Percentiles rank a stretch among this genome's conserved stretches.
phyloP scores from a whole-genome alignment of 2,888 invertebrate genomes.

The Zelleria hepariella region DNA sequence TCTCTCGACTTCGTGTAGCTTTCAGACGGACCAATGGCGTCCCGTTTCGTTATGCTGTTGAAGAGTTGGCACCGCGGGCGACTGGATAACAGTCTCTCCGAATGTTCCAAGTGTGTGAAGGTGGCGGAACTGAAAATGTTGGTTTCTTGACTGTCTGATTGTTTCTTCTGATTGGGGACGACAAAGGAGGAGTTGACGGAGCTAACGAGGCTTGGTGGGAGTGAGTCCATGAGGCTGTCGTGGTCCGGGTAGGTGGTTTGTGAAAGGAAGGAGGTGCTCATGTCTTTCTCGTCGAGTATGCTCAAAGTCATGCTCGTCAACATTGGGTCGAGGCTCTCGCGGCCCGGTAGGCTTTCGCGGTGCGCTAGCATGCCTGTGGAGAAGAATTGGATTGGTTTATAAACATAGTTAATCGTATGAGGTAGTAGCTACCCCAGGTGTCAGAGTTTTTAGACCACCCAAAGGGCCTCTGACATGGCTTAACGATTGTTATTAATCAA shows the following conservation, averaged over 20 bases:
- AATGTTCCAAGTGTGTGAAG: slow-evolving; percentile 58
- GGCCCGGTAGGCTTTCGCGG: slow-evolving; percentile 24
- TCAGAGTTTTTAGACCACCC: too few relatives aligned
- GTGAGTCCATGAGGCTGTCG: slow-evolving; percentile 58
- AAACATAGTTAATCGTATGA: too few relatives aligned
- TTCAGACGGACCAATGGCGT: slow-evolving; percentile 41
- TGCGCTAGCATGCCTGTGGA: background rate
- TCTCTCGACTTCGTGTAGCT: slow-evolving; percentile 58
- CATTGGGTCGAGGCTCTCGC: slow-evolving; percentile 61
- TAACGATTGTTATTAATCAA: too few relatives aligned
- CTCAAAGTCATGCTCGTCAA: slow-evolving; percentile 66
- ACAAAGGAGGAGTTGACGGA: slow-evolving; percentile 62
- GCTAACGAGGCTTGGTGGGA: slow-evolving; percentile 59
- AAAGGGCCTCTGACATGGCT: too few relatives aligned
- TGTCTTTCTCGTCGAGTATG: slow-evolving; percentile 65
- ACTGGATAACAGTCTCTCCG: slow-evolving; percentile 47
- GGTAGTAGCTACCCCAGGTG: too few relatives aligned
- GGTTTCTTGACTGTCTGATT: slow-evolving; percentile 35
- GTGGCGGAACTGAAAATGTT: slow-evolving; percentile 60
- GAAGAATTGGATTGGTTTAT: background rate
- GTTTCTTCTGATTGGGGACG: slow-evolving; percentile 40
- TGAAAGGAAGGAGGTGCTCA: slow-evolving; percentile 67
- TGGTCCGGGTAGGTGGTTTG: slow-evolving; percentile 63
- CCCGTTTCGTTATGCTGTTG: slow-evolving; percentile 51
- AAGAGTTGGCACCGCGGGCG: slow-evolving; percentile 46